phyloP scores from a whole-genome alignment of 2,888 invertebrate genomes.

The Cartodere bifasciata region DNA sequence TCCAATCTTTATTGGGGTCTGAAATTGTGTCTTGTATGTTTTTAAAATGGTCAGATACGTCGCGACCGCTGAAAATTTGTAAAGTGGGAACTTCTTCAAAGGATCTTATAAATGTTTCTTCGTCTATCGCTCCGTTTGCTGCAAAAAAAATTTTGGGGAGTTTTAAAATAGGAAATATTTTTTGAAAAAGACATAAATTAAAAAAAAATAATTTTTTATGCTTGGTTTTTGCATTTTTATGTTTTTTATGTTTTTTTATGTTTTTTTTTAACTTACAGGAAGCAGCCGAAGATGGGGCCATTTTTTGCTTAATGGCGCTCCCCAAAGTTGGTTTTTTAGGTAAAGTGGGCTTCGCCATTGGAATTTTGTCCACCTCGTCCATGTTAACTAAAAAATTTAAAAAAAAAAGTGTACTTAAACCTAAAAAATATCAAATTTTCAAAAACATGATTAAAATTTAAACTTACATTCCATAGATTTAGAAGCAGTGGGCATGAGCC shows the following conservation, averaged over 20 bases:
- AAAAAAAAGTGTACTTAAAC: neutral
- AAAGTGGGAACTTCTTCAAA: constrained; percentile 76
- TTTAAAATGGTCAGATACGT: constrained; percentile 70
- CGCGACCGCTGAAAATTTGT: constrained; percentile 70
- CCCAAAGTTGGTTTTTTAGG: constrained; percentile 31
- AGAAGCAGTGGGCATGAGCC: constrained; percentile 61
- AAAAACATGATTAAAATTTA: neutral
- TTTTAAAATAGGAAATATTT: too few species aligned
- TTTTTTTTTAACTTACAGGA: too few species aligned
- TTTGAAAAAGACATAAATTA: too few species aligned
- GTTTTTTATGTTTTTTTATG: too few species aligned
- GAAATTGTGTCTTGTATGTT: constrained; percentile 61
- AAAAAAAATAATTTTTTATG: too few species aligned
- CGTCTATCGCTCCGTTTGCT: constrained; percentile 83
- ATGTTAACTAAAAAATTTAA: constrained; percentile 15
- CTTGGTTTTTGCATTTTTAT: too few species aligned
- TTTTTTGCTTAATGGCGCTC: constrained; percentile 32
- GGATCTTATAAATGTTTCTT: constrained; percentile 72
- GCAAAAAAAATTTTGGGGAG: constrained; percentile 10
- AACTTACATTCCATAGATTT: constrained; percentile 28
- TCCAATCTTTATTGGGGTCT: constrained; percentile 84
- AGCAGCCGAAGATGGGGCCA: constrained; percentile 28
- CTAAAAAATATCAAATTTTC: constrained; percentile 5
- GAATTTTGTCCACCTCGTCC: constrained; percentile 38
- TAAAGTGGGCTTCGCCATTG: constrained; percentile 31